These are phyloP conservation scores for Theretra japonica DNA, from an alignment of 2,888 invertebrate genomes.

Conservation along the genomic window DNA sequence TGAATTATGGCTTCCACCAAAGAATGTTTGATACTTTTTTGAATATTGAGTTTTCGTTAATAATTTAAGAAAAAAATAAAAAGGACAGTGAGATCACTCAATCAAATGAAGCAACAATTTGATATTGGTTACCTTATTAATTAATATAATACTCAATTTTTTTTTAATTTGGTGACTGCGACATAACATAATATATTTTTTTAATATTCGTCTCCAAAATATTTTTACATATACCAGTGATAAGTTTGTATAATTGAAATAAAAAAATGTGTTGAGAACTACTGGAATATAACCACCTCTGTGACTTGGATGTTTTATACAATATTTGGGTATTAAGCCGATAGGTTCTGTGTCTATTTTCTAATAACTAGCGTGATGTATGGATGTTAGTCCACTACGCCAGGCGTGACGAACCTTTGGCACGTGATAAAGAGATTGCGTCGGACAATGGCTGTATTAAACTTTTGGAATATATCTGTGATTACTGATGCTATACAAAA, in stretches of 20 bases:
- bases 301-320: neutral
- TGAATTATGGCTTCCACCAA: too few species aligned
- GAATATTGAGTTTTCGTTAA: too few species aligned
- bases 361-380: neutral
- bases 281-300: neutral
- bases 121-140: too few species aligned
- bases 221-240: too few species aligned
- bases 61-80: too few species aligned
- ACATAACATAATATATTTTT: too few species aligned
- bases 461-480: constrained; percentile 34
- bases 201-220: too few species aligned
- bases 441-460: constrained; percentile 5
- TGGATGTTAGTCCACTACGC: neutral
- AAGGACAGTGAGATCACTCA: too few species aligned
- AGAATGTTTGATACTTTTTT: too few species aligned
- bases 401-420: constrained; percentile 11
- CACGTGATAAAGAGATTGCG: neutral
- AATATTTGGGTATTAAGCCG: neutral
- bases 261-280: neutral
- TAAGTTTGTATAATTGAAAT: neutral
- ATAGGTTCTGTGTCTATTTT: constrained; percentile 11
- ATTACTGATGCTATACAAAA: constrained; percentile 31
- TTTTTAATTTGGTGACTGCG: too few species aligned
- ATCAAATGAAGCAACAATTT: too few species aligned
- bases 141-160: neutral